Evolutionary conservation across 1,140 invertebrate genomes (phyloP), one percentile per base, ranked within the genome.

Genomic region (Popillia japonica): DNA sequence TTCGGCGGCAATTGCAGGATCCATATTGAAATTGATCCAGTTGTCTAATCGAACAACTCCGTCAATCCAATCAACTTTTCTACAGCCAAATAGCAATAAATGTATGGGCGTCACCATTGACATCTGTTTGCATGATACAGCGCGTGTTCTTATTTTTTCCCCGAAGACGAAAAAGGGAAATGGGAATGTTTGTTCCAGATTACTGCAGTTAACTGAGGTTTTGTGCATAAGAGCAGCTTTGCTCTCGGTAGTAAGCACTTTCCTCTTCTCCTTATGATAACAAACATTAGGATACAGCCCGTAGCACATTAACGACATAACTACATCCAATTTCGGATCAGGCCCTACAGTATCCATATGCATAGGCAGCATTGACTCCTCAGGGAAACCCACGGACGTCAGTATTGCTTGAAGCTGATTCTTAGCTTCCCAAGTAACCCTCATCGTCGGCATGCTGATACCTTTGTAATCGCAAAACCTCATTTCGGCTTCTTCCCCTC

Each of bases 151-250:
- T 68, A 99, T 96, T 91, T 99, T 99, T 89, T 99, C 98, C 2
- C 97, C 97, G 87, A 99, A 99, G 42, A 99, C 95, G 86, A 99
- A 99, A 84, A 98, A 96, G 3, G 98, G 98, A 78, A 94, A 98
- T 0, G 95, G 95, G 83, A 99, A 99, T 77, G 90, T 91, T 76
- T 96, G 91, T 68, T 95, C 93, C 77, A 91, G 89, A 85, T 95
- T 96, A 80, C 92, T 94, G 86, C 97, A 98, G 88, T 99, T 99
- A 0, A 99, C 96, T 0, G 98, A 99, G 0, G 96, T 96, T 86
- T 99, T 99, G 87, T 99, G 96, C 75, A 99, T 94, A 0, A 99
- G 87, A 0, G 98, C 98, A 3, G 93, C 92, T 87, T 97, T 98
- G 22, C 95, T 95, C 89, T 99, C 98, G 0, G 96, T 96, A 4